Conservation (phyloP, 2,113 vertebrate species). For the Aptenodytes forsteri region DNA sequence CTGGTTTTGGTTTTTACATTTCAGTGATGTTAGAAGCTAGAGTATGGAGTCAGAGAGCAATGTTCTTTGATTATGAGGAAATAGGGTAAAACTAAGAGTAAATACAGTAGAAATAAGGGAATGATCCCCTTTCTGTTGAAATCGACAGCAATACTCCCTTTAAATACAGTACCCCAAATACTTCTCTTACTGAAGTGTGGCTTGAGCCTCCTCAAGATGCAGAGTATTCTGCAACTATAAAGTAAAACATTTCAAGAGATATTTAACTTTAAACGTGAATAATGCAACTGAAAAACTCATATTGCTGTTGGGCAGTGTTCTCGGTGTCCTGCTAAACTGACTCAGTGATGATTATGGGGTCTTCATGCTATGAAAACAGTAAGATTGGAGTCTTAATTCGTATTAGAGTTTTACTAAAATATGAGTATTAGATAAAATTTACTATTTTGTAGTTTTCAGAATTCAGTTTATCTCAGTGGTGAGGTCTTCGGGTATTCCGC, state of each 20-base stretch:
- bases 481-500: neutral
- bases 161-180: neutral
- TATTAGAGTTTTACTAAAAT: neutral
- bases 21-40: neutral
- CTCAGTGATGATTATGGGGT: neutral
- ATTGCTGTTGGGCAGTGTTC: neutral
- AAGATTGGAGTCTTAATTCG: neutral
- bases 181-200: neutral
- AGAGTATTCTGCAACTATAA: neutral
- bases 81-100: neutral
- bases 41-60: neutral
- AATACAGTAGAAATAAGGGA: neutral
- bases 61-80: neutral
- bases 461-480: neutral
- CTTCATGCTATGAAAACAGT: neutral
- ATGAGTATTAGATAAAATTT: neutral
- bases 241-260: neutral
- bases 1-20: neutral
- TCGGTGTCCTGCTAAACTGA: neutral
- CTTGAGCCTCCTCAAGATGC: neutral
- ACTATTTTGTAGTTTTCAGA: neutral
- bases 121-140: neutral
- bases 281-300: neutral
- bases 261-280: neutral
- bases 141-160: neutral